phyloP scores from a whole-genome alignment of 2,797 vertebrate genomes.

The Jordanella pulchra region DNA sequence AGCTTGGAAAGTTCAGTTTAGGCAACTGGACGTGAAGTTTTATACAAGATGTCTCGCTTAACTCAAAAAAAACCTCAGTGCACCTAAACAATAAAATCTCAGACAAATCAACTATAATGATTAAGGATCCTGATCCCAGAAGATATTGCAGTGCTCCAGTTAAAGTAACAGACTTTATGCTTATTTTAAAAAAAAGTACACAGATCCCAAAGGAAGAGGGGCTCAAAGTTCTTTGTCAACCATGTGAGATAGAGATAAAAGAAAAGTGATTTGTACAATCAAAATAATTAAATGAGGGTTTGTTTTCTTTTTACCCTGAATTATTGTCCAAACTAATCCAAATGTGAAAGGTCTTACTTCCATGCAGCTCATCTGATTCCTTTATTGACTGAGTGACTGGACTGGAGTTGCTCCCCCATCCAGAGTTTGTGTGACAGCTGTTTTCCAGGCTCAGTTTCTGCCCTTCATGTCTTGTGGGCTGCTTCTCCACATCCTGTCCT shows the following conservation, averaged over 20 bases:
- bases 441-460: not conserved
- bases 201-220: not conserved
- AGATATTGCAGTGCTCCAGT: not conserved
- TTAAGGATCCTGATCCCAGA: not conserved
- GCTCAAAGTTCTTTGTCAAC: not conserved
- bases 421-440: not conserved
- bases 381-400: not conserved
- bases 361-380: not conserved
- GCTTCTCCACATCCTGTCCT: not conserved
- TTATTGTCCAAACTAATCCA: not conserved
- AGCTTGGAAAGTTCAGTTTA: no score
- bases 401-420: not conserved
- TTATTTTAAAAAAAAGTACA: not conserved
- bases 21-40: no score
- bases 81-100: no score
- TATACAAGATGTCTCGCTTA: no score
- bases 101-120: no score
- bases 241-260: no score
- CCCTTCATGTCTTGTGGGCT: not conserved
- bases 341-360: constrained; percentile 32
- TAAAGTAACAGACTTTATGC: not conserved
- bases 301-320: not conserved
- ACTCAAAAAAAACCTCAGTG: no score
- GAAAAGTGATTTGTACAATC: not conserved
- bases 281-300: not conserved